A percentile compares a stretch with the other conserved stretches of the same genome.
These are phyloP conservation scores for Spicauda simplicius DNA, from an alignment of 2,888 invertebrate genomes.

Conservation along the genomic window DNA sequence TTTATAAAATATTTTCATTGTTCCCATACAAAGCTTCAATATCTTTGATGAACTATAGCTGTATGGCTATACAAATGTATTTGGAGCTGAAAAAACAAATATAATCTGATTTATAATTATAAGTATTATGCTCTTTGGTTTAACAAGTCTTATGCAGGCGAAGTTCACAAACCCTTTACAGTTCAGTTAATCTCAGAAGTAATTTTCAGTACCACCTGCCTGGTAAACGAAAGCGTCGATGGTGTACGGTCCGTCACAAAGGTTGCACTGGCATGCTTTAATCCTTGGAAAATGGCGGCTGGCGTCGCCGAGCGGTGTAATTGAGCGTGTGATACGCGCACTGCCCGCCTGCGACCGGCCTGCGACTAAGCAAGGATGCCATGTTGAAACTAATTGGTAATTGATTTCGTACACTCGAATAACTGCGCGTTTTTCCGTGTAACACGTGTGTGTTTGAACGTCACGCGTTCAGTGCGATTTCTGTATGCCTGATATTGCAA, in stretches of 20 bases:
- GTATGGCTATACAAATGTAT: not conserved
- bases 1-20: not conserved
- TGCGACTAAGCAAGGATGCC: constrained; percentile 51
- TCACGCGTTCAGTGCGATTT: not conserved
- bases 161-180: not conserved
- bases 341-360: constrained; percentile 68
- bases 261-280: constrained; percentile 28
- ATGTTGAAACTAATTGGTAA: constrained; percentile 33
- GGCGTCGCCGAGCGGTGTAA: constrained; percentile 54
- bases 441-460: constrained; percentile 12
- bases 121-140: not conserved
- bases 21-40: not conserved
- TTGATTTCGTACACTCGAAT: constrained; percentile 45
- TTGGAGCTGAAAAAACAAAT: no score
- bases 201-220: constrained; percentile 5
- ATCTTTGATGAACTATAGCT: not conserved
- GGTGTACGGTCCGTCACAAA: constrained; percentile 20
- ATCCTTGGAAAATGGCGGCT: constrained; percentile 41
- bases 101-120: no score
- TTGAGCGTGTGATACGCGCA: constrained; percentile 74
- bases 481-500: not conserved
- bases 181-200: constrained; percentile 1
- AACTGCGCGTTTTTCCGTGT: constrained; percentile 44
- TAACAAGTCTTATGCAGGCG: not conserved
- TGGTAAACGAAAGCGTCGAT: not conserved